Base-by-base conservation (phyloP, 2,113 vertebrate species). In the Peromyscus leucopus region DNA sequence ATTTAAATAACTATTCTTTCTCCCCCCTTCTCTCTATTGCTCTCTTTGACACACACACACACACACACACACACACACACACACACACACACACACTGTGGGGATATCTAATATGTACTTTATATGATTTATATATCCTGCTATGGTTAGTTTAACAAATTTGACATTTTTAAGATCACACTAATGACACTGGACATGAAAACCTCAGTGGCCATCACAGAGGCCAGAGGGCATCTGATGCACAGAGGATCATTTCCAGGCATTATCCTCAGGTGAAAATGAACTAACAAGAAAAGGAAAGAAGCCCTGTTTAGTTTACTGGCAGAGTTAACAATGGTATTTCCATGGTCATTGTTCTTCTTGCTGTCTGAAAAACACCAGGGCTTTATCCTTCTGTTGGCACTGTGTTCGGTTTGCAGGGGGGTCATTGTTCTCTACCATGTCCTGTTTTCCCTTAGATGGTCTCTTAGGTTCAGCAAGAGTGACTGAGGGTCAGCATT, bases 371-470 rank as follows among this genome's bases (percentile, higher is more conserved):
- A 89, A 89, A 89, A 89, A 59, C 87, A 89, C 48, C 89, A 89
- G 96, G 26, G 92, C 92, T 97, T 91, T 85, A 11, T 95, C 94
- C 96, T 51, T 2, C 86, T 72, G 31, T 74, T 96, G 96, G 96
- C 89, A 78, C 85, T 31, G 67, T 65, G n/a, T 94, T 1, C 48
- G 90, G 90, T 91, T 89, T 92, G 84, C 89, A 97, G 96, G 88
- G 79, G 69, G 96, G 69, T 57, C 67, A 92, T 91, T 96, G 92
- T 97, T 97, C 96, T 95, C 80, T 80, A 78, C 69, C 76, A 42
- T 78, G 75, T 98, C 97, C 97, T 69, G 86, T 74, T 96, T 97
- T 88, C 96, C 74, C 95, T 87, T 51, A 91, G 95, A 96, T 97
- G 97, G 80, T 80, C 94, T 96, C 89, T 96, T 91, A 91, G 89